A percentile compares a stretch with the other conserved stretches of the same genome.
phyloP scores from a whole-genome alignment of 1,140 invertebrate genomes.

The Paralvinella palmiformis region DNA sequence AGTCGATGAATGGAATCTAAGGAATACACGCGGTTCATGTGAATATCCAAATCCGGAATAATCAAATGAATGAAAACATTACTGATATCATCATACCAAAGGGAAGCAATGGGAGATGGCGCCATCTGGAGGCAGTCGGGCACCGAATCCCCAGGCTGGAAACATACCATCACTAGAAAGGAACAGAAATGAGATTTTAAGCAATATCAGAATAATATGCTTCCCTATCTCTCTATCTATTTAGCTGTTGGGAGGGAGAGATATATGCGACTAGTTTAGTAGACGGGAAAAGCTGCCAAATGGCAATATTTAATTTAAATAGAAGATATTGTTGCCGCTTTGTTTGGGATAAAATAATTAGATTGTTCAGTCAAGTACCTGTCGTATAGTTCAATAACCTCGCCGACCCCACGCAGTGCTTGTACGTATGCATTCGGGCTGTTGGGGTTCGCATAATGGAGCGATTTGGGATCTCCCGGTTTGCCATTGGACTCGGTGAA shows the following conservation, averaged over 20 bases:
- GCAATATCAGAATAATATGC: too few species aligned
- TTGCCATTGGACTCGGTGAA: constrained; percentile 66
- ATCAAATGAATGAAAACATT: background rate
- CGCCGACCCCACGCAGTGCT: constrained; percentile 58
- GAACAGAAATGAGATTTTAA: background rate
- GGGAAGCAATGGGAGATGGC: constrained; percentile 47
- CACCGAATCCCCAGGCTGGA: constrained; percentile 49
- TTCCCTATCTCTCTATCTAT: too few species aligned
- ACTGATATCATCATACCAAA: too few species aligned
- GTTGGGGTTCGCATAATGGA: constrained; percentile 56
- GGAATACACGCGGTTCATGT: background rate
- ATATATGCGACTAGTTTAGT: background rate
- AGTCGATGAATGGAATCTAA: background rate
- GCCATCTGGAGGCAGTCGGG: constrained; percentile 41
- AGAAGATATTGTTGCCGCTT: background rate
- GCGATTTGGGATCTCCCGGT: constrained; percentile 54
- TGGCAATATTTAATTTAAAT: too few species aligned
- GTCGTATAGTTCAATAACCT: constrained; percentile 63
- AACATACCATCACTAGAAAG: constrained; percentile 46
- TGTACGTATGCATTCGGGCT: constrained; percentile 41
- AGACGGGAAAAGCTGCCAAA: background rate
- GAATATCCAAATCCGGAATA: background rate
- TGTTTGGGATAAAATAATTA: background rate
- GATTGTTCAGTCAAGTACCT: too few species aligned
- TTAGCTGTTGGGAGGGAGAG: too few species aligned